Evolutionary conservation across 2,888 invertebrate genomes (phyloP).

Genomic region (Latheticus oryzae): DNA sequence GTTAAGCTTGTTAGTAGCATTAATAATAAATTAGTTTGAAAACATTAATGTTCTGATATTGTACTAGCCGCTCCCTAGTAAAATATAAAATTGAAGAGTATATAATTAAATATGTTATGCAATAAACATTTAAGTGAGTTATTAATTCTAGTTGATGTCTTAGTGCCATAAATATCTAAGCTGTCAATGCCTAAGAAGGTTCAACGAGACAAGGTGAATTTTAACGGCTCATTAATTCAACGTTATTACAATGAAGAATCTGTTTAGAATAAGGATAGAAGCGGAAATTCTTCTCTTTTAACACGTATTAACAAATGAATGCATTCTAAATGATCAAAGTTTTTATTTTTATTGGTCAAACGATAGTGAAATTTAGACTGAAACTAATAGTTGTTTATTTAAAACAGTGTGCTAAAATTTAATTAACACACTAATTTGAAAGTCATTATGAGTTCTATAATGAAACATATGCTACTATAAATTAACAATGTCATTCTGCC

Average conservation of each 20-base stretch:
- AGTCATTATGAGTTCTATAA: too few relatives aligned
- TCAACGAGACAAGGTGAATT: slow-evolving; percentile 18
- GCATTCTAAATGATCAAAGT: too few relatives aligned
- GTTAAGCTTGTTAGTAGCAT: slow-evolving; percentile 35
- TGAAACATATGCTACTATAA: too few relatives aligned
- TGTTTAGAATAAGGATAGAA: slow-evolving; percentile 1
- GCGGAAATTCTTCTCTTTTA: slow-evolving; percentile 2
- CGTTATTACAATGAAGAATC: slow-evolving; percentile 1
- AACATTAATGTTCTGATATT: not conserved
- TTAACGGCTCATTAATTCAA: slow-evolving; percentile 24
- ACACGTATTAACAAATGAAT: too few relatives aligned
- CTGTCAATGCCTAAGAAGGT: slow-evolving; percentile 22
- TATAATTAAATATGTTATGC: slow-evolving; percentile 5
- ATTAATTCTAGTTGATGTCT: slow-evolving; percentile 19
- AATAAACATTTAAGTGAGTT: slow-evolving; percentile 2
- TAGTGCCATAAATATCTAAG: slow-evolving; percentile 18
- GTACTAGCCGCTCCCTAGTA: too few relatives aligned
- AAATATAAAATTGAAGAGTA: too few relatives aligned
- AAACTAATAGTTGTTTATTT: too few relatives aligned
- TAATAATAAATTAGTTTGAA: slow-evolving; percentile 21
- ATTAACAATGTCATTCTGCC: too few relatives aligned
- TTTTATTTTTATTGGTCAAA: too few relatives aligned
- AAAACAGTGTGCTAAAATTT: too few relatives aligned
- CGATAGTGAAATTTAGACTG: too few relatives aligned
- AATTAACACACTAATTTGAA: too few relatives aligned